A percentile compares a stretch with the other conserved stretches of the same genome.
Conservation (phyloP, 2,113 vertebrate species). For the Petrocephalus microphthalmus region DNA sequence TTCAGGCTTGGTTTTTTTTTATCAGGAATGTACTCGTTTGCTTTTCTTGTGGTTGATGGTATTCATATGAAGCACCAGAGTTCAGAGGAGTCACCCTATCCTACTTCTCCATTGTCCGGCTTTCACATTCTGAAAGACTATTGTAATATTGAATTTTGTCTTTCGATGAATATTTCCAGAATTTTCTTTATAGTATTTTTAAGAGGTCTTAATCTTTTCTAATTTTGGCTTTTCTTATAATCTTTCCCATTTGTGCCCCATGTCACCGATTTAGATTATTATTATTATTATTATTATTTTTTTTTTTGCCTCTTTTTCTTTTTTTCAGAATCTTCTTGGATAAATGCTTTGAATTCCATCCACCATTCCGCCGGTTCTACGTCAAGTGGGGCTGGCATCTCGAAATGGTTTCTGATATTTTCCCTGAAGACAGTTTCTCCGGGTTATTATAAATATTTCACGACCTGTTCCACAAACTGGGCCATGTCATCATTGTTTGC, state of each 20-base stretch:
- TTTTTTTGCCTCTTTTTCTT: neutral
- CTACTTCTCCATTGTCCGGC: neutral
- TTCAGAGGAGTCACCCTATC: neutral
- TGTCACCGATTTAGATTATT: neutral
- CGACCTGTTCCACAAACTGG: neutral
- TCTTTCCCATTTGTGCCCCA: neutral
- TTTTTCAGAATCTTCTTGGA: neutral
- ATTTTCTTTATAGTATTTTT: neutral
- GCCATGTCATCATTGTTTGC: neutral
- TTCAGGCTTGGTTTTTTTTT: neutral
- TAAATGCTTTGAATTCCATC: neutral
- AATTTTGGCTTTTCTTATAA: neutral
- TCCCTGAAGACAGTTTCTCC: neutral
- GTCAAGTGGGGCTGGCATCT: neutral
- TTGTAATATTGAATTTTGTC: neutral
- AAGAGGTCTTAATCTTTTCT: neutral
- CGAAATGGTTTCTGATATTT: neutral
- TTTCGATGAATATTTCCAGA: neutral
- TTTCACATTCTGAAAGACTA: neutral
- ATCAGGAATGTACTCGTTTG: neutral
- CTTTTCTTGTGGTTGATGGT: neutral
- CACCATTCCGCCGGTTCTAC: neutral
- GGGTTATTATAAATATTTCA: neutral
- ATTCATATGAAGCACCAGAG: neutral
- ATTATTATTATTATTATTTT: no score